Evolutionary conservation across 2,888 invertebrate species (phyloP).

Genomic region (Andrena bucephala): DNA sequence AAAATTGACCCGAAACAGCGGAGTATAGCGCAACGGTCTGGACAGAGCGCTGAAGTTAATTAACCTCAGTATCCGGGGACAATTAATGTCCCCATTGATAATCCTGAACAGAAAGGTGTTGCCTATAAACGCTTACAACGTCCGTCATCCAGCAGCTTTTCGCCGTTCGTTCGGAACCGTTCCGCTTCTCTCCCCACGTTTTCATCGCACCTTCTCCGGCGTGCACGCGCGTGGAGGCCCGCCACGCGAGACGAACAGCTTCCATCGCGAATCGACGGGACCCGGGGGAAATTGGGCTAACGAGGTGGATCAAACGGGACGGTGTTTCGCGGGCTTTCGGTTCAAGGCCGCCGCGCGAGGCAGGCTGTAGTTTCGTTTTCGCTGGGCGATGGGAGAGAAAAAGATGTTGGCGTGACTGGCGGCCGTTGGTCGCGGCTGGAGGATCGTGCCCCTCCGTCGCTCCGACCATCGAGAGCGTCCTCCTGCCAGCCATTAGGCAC

Average conservation of each 20-base stretch:
- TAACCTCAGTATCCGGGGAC: no score
- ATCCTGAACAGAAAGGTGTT: no score
- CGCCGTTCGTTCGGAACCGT: background rate
- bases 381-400: background rate
- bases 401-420: background rate
- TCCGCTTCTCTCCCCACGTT: background rate
- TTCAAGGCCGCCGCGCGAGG: slow-evolving; percentile 5
- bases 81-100: no score
- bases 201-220: background rate
- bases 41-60: no score
- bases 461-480: background rate
- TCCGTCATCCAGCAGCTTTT: no score
- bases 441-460: slow-evolving; percentile 1
- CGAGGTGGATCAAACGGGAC: background rate
- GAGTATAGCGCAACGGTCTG: no score
- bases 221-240: background rate
- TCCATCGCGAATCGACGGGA: background rate
- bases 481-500: slow-evolving; percentile 19
- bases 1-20: no score
- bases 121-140: no score
- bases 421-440: background rate
- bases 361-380: slow-evolving; percentile 11
- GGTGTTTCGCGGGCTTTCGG: background rate
- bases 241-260: background rate
- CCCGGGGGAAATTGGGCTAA: slow-evolving; percentile 9